Conservation (phyloP, 2,888 invertebrate genomes). For the Druceiella hillmani region DNA sequence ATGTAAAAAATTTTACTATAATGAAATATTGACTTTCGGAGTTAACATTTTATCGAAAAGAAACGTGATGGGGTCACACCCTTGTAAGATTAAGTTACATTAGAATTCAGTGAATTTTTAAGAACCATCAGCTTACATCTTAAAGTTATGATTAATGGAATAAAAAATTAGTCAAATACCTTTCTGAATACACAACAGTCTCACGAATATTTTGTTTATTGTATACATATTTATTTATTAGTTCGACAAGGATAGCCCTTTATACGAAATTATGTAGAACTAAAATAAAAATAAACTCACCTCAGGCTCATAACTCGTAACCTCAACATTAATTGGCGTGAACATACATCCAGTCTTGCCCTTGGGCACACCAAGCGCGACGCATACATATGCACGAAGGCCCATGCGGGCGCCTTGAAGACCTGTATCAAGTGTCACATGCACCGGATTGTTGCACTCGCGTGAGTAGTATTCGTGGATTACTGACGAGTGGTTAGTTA, state of each 20-base stretch:
- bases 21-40: too few relatives aligned
- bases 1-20: too few relatives aligned
- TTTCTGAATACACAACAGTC: too few relatives aligned
- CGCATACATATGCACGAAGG: conserved; percentile 89
- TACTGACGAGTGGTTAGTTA: conserved; percentile 94
- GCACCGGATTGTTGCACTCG: conserved; percentile 91
- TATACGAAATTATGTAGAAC: background rate
- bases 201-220: background rate
- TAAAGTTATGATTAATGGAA: too few relatives aligned
- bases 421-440: conserved; percentile 92
- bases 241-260: background rate
- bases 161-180: too few relatives aligned
- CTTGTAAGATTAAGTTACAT: too few relatives aligned
- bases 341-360: conserved; percentile 95
- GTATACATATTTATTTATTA: conserved; percentile 1
- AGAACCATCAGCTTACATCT: too few relatives aligned
- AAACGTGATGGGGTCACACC: too few relatives aligned
- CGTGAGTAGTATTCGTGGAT: conserved; percentile 97
- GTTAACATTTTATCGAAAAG: too few relatives aligned
- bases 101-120: too few relatives aligned
- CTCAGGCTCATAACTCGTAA: conserved; percentile 90
- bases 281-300: conserved; percentile 39
- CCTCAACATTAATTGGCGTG: conserved; percentile 87
- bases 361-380: conserved; percentile 88
- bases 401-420: conserved; percentile 86